Evolutionary conservation across 2,113 vertebrate genomes (phyloP).

Genomic region (pig (Sus scrofa)): T2T-Sscrofa CM000826.6:19759001-19759500

Average conservation of each 20-base stretch:
- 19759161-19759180: background rate
- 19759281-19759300: background rate
- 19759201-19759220: background rate
- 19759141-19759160: background rate
- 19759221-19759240: background rate
- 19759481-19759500: accelerated
- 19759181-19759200: background rate
- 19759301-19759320: background rate
- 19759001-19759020: accelerated
- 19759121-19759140: background rate
- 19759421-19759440: too few species aligned
- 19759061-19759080: too few species aligned
- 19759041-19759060: background rate
- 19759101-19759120: background rate
- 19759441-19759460: background rate
- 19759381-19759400: background rate
- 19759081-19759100: too few species aligned
- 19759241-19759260: background rate
- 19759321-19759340: background rate
- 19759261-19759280: background rate
- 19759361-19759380: background rate
- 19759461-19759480: background rate
- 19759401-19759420: background rate
- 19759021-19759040: background rate
- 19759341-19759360: background rate